These are phyloP conservation scores for Gallinago stenura DNA, from an alignment of 2,797 vertebrate genomes.

Conservation along the genomic window DNA sequence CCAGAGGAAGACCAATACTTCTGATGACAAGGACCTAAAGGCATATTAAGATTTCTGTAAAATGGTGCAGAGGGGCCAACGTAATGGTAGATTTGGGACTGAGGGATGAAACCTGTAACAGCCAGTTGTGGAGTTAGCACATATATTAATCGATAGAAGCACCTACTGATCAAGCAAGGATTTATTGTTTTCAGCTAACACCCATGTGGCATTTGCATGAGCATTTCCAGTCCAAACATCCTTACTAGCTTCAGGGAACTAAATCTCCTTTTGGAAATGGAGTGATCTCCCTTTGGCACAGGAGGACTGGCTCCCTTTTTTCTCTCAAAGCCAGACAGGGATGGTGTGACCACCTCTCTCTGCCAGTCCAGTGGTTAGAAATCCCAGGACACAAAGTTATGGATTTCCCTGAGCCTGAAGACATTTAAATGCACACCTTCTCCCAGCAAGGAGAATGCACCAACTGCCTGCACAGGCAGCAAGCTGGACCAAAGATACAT, in stretches of 20 bases:
- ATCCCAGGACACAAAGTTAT: background rate
- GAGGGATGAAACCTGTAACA: background rate
- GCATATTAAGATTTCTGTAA: background rate
- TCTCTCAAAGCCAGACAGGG: background rate
- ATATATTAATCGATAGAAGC: accelerated
- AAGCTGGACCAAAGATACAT: background rate
- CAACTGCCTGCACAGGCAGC: background rate
- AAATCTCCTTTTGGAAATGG: background rate
- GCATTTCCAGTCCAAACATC: background rate
- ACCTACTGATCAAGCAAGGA: background rate
- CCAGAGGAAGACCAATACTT: background rate
- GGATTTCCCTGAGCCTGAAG: background rate
- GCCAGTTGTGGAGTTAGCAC: background rate
- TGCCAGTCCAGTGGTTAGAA: background rate
- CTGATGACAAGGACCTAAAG: background rate
- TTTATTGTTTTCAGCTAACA: background rate
- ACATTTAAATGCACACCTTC: background rate
- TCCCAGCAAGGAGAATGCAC: accelerated
- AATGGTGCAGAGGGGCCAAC: background rate
- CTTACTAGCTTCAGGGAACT: background rate
- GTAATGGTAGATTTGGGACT: background rate
- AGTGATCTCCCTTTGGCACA: background rate
- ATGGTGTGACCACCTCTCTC: background rate
- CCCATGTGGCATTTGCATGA: background rate
- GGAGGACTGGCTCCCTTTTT: background rate